A percentile compares a stretch with the other conserved stretches of the same genome.
Evolutionary conservation across 2,797 vertebrate species (phyloP).

Genomic region (Sebastes dallii): DNA sequence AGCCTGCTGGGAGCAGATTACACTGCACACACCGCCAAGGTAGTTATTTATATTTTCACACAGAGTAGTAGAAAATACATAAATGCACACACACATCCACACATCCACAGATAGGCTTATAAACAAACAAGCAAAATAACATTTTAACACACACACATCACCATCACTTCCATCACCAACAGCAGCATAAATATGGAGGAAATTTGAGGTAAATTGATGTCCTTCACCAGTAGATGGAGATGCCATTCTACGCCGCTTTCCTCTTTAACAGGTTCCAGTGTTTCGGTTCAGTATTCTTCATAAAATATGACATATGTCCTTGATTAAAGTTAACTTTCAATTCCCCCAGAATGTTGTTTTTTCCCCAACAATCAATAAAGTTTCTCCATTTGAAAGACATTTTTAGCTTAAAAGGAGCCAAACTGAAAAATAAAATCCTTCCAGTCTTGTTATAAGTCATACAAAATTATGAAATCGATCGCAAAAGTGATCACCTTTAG

Average conservation of each 20-base stretch:
- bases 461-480: not conserved
- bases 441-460: not conserved
- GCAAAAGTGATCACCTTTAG: not conserved
- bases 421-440: not conserved
- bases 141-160: conserved; percentile 58
- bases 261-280: conserved; percentile 23
- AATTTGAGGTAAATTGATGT: conserved; percentile 47
- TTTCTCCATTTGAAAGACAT: not conserved
- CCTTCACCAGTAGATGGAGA: conserved; percentile 65
- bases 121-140: conserved; percentile 70
- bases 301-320: not conserved
- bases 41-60: conserved; percentile 84
- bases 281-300: not conserved
- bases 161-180: conserved; percentile 17
- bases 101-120: conserved; percentile 61
- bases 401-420: not conserved
- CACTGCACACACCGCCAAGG: conserved; percentile 81
- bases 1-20: conserved; percentile 83
- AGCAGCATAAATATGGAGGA: conserved; percentile 45
- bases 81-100: conserved; percentile 62
- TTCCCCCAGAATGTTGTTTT: not conserved
- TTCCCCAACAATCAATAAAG: not conserved
- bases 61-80: conserved; percentile 75
- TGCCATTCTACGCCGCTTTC: conserved; percentile 36
- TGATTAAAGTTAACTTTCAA: conserved; percentile 10